A percentile compares a stretch with the other conserved stretches of the same genome.
Conservation (phyloP, 2,797 vertebrate species). For the Gymnocypris eckloni region DNA sequence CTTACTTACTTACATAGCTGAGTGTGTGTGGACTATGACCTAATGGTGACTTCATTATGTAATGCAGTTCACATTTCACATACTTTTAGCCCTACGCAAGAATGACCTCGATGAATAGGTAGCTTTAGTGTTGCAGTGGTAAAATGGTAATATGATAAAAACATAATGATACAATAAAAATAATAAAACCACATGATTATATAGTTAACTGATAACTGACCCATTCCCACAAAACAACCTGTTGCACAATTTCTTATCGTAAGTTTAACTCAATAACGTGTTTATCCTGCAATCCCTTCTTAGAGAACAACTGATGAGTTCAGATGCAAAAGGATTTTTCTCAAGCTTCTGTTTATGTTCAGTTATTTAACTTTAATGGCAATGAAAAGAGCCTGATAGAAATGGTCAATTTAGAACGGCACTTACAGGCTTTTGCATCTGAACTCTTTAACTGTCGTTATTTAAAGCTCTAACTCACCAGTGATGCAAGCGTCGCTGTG, state of each 20-base stretch:
- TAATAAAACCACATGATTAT: background rate
- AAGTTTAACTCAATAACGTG: background rate
- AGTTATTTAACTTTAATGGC: no score
- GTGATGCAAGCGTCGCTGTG: background rate
- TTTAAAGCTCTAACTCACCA: background rate
- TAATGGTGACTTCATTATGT: slow-evolving; percentile 29
- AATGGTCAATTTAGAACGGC: no score
- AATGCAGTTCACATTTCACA: slow-evolving; percentile 49
- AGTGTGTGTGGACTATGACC: slow-evolving; percentile 48
- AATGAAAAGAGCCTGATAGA: no score
- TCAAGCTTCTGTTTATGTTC: no score
- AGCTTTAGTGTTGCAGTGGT: background rate
- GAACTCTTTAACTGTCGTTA: background rate
- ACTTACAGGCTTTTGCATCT: background rate
- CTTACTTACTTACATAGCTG: background rate
- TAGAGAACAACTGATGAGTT: background rate
- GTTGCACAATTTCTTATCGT: slow-evolving; percentile 21
- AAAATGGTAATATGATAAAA: background rate
- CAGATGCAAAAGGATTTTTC: no score
- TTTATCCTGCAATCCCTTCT: background rate
- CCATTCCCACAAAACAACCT: background rate
- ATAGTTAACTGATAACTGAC: background rate
- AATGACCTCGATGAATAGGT: background rate
- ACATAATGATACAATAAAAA: background rate
- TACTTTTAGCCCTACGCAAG: slow-evolving; percentile 25